phyloP scores from a whole-genome alignment of 2,888 invertebrate species.

The Athetis lepigone region DNA sequence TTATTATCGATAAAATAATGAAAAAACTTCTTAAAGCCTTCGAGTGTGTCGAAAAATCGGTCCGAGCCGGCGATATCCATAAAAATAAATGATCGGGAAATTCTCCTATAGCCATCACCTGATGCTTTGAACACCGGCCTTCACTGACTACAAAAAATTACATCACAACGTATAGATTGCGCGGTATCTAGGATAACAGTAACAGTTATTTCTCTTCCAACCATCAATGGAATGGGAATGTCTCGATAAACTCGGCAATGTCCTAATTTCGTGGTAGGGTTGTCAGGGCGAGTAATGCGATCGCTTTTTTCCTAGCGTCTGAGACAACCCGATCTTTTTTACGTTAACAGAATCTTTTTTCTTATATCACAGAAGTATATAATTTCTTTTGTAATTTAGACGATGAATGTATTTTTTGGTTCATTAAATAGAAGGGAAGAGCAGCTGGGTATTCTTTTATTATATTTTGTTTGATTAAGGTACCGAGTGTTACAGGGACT shows the following conservation, averaged over 20 bases:
- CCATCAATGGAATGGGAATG: constrained; percentile 35
- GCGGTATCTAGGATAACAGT: constrained; percentile 1
- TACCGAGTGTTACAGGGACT: constrained; percentile 8
- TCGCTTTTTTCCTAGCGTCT: constrained; percentile 61
- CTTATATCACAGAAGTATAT: constrained; percentile 61
- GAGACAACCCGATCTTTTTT: constrained; percentile 62
- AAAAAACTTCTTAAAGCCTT: constrained; percentile 47
- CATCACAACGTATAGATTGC: constrained; percentile 36
- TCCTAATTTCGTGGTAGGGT: constrained; percentile 36
- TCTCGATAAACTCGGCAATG: constrained; percentile 20
- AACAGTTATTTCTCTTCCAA: neutral
- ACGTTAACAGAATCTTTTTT: constrained; percentile 58
- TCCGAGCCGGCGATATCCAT: constrained; percentile 52
- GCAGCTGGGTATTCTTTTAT: constrained; percentile 44
- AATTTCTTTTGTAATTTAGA: constrained; percentile 61
- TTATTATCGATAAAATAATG: constrained; percentile 50
- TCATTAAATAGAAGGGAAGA: constrained; percentile 53
- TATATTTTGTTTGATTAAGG: constrained; percentile 43
- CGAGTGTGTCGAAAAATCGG: constrained; percentile 50
- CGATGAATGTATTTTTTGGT: constrained; percentile 54
- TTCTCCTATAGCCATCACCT: constrained; percentile 56
- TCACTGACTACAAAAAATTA: constrained; percentile 9
- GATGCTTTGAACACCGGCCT: constrained; percentile 35
- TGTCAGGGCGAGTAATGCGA: constrained; percentile 61
- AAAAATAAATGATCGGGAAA: constrained; percentile 63